These are phyloP conservation scores for Propithecus deckenii DNA, from an alignment of 2,797 vertebrate genomes.

Conservation along the genomic window DNA sequence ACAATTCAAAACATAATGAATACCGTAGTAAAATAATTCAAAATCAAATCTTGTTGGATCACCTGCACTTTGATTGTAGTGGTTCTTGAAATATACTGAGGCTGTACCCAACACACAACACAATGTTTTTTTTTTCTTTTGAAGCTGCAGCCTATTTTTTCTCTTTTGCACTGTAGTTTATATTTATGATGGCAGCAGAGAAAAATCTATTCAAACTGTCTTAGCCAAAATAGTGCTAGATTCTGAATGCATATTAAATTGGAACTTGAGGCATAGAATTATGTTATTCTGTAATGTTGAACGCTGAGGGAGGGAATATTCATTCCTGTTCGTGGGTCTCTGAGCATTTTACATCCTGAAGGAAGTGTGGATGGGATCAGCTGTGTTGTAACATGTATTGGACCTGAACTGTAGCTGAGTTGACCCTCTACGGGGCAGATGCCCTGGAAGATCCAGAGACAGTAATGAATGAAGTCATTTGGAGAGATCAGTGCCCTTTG, in stretches of 20 bases:
- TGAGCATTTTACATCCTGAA: constrained; percentile 72
- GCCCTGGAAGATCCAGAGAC: constrained; percentile 82
- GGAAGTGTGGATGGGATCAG: not conserved
- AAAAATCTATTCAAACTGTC: constrained; percentile 70
- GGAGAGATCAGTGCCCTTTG: constrained; percentile 84
- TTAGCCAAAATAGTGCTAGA: constrained; percentile 71
- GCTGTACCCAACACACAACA: not conserved
- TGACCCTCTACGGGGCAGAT: constrained; percentile 77
- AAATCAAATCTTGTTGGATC: not conserved
- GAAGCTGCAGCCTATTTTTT: constrained; percentile 38
- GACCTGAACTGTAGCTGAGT: constrained; percentile 49
- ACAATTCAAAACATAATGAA: constrained; percentile 31
- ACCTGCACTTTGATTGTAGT: constrained; percentile 44
- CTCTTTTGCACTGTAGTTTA: constrained; percentile 30
- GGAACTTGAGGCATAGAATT: constrained; percentile 71
- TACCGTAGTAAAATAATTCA: constrained; percentile 19
- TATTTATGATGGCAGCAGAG: constrained; percentile 61
- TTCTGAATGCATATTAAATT: constrained; percentile 75
- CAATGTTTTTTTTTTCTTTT: constrained; percentile 6
- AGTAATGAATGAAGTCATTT: constrained; percentile 89
- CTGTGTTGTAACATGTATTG: constrained; percentile 60
- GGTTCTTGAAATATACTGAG: constrained; percentile 36
- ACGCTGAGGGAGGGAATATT: constrained; percentile 35
- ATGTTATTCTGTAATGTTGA: constrained; percentile 70
- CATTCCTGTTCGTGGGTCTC: constrained; percentile 73